Conservation (phyloP, 2,888 invertebrate species). For the Neelides folsomi region DNA sequence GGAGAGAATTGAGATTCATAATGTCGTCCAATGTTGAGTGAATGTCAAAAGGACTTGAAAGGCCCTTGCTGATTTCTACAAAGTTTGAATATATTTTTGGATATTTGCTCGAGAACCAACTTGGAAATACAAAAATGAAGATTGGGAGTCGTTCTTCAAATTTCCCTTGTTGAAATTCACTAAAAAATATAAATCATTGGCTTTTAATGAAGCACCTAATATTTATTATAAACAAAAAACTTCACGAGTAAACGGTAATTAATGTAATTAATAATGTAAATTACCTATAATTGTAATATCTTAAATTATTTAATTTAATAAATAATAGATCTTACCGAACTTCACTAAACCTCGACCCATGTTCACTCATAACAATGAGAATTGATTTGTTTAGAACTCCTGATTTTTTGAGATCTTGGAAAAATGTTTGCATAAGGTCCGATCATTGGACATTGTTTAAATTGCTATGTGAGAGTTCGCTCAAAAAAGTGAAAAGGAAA, state of each 20-base stretch:
- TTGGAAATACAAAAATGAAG: conserved; percentile 37
- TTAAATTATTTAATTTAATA: background rate
- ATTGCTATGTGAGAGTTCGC: conserved; percentile 37
- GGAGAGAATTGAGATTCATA: background rate
- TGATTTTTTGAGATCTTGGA: conserved; percentile 32
- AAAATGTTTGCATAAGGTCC: conserved; percentile 35
- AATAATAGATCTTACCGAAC: conserved; percentile 33
- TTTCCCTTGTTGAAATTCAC: conserved; percentile 38
- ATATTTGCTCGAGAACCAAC: conserved; percentile 36
- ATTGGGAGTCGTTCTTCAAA: conserved; percentile 40
- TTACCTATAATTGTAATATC: background rate
- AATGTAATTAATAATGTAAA: background rate
- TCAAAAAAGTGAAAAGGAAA: conserved; percentile 36
- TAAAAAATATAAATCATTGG: too few relatives aligned
- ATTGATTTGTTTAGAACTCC: conserved; percentile 32
- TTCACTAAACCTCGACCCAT: conserved; percentile 39
- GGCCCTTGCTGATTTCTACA: conserved; percentile 34
- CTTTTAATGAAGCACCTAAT: too few relatives aligned
- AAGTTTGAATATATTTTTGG: conserved; percentile 35
- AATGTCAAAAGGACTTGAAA: conserved; percentile 40
- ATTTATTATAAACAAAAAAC: background rate
- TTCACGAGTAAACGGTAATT: background rate
- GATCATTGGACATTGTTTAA: conserved; percentile 36
- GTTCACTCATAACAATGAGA: conserved; percentile 37
- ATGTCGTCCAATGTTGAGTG: conserved; percentile 38